A percentile compares a stretch with the other conserved stretches of the same genome.
phyloP scores from a whole-genome alignment of 1,140 invertebrate genomes.

The Diuraphis noxia region DNA sequence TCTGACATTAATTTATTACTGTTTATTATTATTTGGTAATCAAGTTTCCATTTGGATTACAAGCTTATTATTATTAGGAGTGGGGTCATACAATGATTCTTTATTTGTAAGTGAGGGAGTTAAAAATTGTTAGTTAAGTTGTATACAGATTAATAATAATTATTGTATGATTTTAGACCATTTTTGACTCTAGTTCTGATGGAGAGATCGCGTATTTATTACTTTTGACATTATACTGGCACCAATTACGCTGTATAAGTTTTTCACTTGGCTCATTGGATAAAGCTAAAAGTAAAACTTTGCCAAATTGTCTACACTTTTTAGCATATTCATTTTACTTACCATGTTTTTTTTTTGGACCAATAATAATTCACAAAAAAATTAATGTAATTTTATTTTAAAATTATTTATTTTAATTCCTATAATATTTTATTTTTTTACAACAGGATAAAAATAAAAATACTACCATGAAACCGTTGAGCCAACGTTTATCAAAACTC shows the following conservation, averaged over 20 bases:
- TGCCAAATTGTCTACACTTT: slow-evolving; percentile 61
- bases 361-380: slow-evolving; percentile 74
- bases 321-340: slow-evolving; percentile 79
- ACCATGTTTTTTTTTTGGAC: slow-evolving; percentile 77
- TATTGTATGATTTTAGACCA: slow-evolving; percentile 8
- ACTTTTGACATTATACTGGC: slow-evolving; percentile 62
- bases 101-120: slow-evolving; percentile 27
- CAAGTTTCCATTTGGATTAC: slow-evolving; percentile 39
- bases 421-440: not conserved
- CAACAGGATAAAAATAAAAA: not conserved
- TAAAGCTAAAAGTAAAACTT: slow-evolving; percentile 57
- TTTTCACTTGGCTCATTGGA: slow-evolving; percentile 60
- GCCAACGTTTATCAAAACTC: slow-evolving; percentile 61
- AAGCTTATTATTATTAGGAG: slow-evolving; percentile 28
- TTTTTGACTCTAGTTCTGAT: slow-evolving; percentile 19
- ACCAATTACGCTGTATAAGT: slow-evolving; percentile 64
- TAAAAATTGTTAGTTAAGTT: not conserved
- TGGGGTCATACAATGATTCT: slow-evolving; percentile 27
- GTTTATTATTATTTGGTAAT: slow-evolving; percentile 35
- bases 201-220: slow-evolving; percentile 41
- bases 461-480: slow-evolving; percentile 50
- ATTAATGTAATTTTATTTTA: slow-evolving; percentile 61
- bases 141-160: not conserved
- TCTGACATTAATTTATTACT: slow-evolving; percentile 45
- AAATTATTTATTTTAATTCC: not conserved